These are phyloP conservation scores for Drosophila bifasciata DNA, from an alignment of 1,140 invertebrate genomes.

Conservation along the genomic window DNA sequence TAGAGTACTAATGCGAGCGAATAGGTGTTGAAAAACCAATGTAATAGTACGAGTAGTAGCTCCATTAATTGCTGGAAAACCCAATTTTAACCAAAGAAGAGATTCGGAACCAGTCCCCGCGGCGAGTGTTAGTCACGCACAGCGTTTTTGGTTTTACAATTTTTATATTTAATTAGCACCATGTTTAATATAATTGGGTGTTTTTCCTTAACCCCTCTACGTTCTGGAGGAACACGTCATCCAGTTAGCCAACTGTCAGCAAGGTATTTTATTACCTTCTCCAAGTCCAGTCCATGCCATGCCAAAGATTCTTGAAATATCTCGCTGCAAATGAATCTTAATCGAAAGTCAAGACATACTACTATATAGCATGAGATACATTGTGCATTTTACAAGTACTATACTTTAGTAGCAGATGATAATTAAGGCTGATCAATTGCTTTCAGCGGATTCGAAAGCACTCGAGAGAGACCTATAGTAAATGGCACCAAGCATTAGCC, in stretches of 20 bases:
- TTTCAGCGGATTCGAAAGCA: constrained; percentile 48
- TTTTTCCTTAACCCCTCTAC: constrained; percentile 46
- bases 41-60: constrained; percentile 33
- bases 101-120: constrained; percentile 12
- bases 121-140: constrained; percentile 35
- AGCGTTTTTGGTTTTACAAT: constrained; percentile 32
- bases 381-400: constrained; percentile 25
- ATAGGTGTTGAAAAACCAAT: constrained; percentile 41
- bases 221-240: constrained; percentile 46
- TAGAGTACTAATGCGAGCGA: constrained; percentile 11
- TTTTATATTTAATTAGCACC: constrained; percentile 48
- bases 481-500: constrained; percentile 35
- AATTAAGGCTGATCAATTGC: constrained; percentile 71
- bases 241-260: constrained; percentile 28
- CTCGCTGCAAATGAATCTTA: neutral
- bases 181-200: constrained; percentile 43
- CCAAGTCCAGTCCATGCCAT: neutral
- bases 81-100: constrained; percentile 20
- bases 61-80: constrained; percentile 39
- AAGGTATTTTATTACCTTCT: constrained; percentile 21
- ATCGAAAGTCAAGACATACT: constrained; percentile 26
- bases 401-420: constrained; percentile 17
- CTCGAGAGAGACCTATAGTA: constrained; percentile 8
- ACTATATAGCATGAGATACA: too few species aligned
- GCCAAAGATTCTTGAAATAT: constrained; percentile 34